These are phyloP conservation scores for Leptodirus hochenwartii DNA, from an alignment of 2,888 invertebrate species.

Conservation along the genomic window DNA sequence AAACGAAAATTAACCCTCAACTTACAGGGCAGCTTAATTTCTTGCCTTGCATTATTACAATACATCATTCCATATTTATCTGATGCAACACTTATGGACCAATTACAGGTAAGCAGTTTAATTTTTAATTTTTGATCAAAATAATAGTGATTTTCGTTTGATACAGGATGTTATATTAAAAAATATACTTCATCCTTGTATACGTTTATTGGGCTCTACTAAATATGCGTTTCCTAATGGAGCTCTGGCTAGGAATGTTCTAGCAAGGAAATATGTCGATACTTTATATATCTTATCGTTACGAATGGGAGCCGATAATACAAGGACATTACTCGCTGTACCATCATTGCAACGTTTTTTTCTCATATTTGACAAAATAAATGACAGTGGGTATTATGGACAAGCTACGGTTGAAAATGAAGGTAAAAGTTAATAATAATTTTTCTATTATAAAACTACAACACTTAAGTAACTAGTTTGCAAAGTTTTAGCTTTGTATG, in stretches of 20 bases:
- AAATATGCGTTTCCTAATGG: conserved; percentile 72
- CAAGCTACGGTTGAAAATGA: too few relatives aligned
- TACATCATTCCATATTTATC: conserved; percentile 65
- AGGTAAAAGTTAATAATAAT: too few relatives aligned
- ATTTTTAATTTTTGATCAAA: conserved; percentile 3
- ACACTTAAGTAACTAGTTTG: too few relatives aligned
- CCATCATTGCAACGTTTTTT: conserved; percentile 60
- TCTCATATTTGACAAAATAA: conserved; percentile 54
- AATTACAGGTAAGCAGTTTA: conserved; percentile 44
- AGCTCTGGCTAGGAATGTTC: conserved; percentile 47
- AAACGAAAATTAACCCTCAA: conserved; percentile 63
- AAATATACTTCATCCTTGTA: conserved; percentile 64
- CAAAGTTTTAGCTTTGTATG: too few relatives aligned
- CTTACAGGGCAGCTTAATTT: conserved; percentile 76
- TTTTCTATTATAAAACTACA: too few relatives aligned
- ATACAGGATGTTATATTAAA: conserved; percentile 70
- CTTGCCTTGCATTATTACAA: conserved; percentile 62
- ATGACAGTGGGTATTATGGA: conserved; percentile 8
- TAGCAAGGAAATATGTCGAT: conserved; percentile 68
- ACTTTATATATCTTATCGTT: conserved; percentile 63
- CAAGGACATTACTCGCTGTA: conserved; percentile 50
- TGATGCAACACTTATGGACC: conserved; percentile 73
- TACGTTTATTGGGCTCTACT: conserved; percentile 63
- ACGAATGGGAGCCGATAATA: conserved; percentile 61
- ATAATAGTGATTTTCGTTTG: conserved; percentile 5